Evolutionary conservation across 2,113 vertebrate species (phyloP).

Genomic region (Petaurus breviceps): DNA sequence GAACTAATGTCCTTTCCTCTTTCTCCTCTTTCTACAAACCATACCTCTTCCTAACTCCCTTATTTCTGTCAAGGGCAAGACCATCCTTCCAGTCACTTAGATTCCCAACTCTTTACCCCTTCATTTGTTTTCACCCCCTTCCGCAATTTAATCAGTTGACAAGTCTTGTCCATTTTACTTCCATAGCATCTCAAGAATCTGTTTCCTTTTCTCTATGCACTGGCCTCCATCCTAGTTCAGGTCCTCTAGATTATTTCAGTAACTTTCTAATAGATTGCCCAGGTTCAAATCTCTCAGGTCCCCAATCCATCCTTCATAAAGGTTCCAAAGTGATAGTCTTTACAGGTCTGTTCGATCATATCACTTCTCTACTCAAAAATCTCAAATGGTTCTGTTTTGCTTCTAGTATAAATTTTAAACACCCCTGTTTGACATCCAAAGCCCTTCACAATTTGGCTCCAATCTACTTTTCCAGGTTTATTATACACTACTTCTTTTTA

Average conservation of each 20-base stretch:
- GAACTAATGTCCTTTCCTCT: not conserved
- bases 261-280: not conserved
- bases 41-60: not conserved
- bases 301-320: not conserved
- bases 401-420: not conserved
- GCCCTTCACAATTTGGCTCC: not conserved
- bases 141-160: not conserved
- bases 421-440: not conserved
- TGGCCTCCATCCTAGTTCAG: not conserved
- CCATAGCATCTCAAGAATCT: not conserved
- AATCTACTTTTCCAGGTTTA: not conserved
- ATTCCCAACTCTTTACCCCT: not conserved
- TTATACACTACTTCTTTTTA: not conserved
- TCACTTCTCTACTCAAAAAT: not conserved
- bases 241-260: not conserved
- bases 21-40: not conserved
- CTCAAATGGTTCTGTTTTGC: not conserved
- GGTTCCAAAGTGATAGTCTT: not conserved
- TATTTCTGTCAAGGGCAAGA: not conserved
- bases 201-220: not conserved
- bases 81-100: not conserved
- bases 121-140: not conserved
- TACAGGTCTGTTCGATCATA: not conserved
- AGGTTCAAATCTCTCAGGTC: not conserved
- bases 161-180: not conserved